Conservation (phyloP, 1,140 invertebrate genomes). For the Achatina immaculata region DNA sequence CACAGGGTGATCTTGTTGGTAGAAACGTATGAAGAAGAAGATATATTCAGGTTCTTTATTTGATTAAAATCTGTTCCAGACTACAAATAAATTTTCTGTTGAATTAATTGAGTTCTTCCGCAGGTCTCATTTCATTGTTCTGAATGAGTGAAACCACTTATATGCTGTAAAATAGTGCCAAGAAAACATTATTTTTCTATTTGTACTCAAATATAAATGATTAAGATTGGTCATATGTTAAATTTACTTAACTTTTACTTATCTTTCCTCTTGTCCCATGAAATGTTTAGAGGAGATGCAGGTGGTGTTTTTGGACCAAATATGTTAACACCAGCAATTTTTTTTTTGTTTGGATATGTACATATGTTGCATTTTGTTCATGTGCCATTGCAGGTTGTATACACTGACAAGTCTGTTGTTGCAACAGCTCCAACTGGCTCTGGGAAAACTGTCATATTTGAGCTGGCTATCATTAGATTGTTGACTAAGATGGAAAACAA, state of each 20-base stretch:
- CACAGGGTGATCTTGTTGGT: too few relatives aligned
- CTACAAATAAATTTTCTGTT: too few relatives aligned
- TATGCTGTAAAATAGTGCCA: too few relatives aligned
- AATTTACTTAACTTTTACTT: background rate
- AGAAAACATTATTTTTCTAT: too few relatives aligned
- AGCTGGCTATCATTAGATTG: conserved; percentile 81
- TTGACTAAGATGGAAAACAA: conserved; percentile 49
- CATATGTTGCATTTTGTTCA: background rate
- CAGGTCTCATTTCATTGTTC: too few relatives aligned
- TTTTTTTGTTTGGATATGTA: background rate
- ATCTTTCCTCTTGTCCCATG: background rate
- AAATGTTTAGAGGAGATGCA: background rate
- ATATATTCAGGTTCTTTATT: too few relatives aligned
- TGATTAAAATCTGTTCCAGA: too few relatives aligned
- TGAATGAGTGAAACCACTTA: too few relatives aligned
- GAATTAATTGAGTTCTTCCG: too few relatives aligned
- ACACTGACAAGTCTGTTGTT: conserved; percentile 80
- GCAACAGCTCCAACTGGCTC: conserved; percentile 85
- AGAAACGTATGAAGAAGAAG: too few relatives aligned
- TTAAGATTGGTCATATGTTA: background rate
- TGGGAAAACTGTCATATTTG: conserved; percentile 86
- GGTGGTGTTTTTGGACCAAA: background rate
- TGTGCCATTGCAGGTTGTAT: conserved; percentile 63
- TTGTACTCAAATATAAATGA: background rate
- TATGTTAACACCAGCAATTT: background rate